Evolutionary conservation across 1,140 invertebrate genomes (phyloP).

Genomic region (Marisa cornuarietis): DNA sequence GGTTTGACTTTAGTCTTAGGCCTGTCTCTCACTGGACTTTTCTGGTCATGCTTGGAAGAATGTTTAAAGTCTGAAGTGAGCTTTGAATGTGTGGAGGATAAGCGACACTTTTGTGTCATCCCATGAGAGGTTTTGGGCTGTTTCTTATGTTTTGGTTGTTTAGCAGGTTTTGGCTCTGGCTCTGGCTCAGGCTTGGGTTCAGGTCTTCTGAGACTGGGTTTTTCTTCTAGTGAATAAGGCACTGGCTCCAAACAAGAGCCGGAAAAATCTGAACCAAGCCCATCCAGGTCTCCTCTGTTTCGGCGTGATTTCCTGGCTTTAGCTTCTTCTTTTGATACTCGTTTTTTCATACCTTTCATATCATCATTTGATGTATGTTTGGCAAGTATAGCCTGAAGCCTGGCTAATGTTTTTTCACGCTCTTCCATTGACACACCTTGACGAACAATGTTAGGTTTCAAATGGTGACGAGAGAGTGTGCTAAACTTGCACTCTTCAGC

Average conservation of each 20-base stretch:
- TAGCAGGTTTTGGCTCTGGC: not conserved
- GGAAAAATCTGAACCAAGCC: slow-evolving; percentile 3
- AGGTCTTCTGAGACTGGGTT: slow-evolving; percentile 18
- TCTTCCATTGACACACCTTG: not conserved
- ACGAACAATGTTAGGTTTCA: slow-evolving; percentile 11
- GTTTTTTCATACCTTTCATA: not conserved
- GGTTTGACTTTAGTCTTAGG: slow-evolving; percentile 11
- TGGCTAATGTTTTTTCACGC: slow-evolving; percentile 6
- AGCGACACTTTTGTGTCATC: no score
- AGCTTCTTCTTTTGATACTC: slow-evolving; percentile 7
- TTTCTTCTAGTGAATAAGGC: slow-evolving; percentile 7
- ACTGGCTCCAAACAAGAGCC: slow-evolving; percentile 20
- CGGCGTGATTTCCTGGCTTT: slow-evolving; percentile 3
- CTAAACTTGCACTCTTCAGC: no score
- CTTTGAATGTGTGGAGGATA: no score
- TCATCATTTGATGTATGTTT: not conserved
- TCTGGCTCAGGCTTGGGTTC: slow-evolving; percentile 12
- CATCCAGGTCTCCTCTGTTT: slow-evolving; percentile 4
- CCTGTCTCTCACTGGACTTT: not conserved
- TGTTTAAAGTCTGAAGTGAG: not conserved
- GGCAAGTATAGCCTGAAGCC: slow-evolving; percentile 10
- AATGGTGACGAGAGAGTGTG: slow-evolving; percentile 2
- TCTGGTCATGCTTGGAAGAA: not conserved
- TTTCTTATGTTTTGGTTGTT: not conserved
- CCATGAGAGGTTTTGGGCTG: no score